phyloP scores from a whole-genome alignment of 2,888 invertebrate genomes.

The Oscheius sp. region DNA sequence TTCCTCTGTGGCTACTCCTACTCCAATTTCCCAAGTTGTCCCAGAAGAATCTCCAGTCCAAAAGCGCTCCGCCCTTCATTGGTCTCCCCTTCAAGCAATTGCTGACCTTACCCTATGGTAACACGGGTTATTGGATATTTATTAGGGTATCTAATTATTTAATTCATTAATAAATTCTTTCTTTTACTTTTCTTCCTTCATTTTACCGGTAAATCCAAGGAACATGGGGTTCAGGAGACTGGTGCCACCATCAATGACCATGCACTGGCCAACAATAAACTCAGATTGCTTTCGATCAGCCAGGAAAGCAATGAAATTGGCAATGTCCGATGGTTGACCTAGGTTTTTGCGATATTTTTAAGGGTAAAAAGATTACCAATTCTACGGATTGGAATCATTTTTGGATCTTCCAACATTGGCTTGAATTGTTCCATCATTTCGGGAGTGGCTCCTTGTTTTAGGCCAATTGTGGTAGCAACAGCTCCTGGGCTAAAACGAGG shows the following conservation, averaged over 20 bases:
- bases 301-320: conserved; percentile 42
- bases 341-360: too few species aligned
- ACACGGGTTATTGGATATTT: background rate
- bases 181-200: background rate
- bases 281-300: conserved; percentile 41
- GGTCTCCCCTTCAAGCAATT: too few species aligned
- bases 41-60: background rate
- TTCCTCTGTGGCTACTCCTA: background rate
- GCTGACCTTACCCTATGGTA: background rate
- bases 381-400: conserved; percentile 37
- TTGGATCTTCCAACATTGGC: conserved; percentile 26
- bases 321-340: conserved; percentile 41
- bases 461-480: conserved; percentile 37
- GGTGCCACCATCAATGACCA: conserved; percentile 46
- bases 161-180: background rate
- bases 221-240: conserved; percentile 36
- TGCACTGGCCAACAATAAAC: conserved; percentile 46
- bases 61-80: too few species aligned
- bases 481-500: conserved; percentile 38
- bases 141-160: background rate
- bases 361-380: background rate
- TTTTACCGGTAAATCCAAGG: background rate
- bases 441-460: conserved; percentile 38
- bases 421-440: conserved; percentile 20
- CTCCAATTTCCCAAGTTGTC: background rate